These are phyloP conservation scores for Drosophila parvula DNA, from an alignment of 1,140 invertebrate genomes.

Conservation along the genomic window DNA sequence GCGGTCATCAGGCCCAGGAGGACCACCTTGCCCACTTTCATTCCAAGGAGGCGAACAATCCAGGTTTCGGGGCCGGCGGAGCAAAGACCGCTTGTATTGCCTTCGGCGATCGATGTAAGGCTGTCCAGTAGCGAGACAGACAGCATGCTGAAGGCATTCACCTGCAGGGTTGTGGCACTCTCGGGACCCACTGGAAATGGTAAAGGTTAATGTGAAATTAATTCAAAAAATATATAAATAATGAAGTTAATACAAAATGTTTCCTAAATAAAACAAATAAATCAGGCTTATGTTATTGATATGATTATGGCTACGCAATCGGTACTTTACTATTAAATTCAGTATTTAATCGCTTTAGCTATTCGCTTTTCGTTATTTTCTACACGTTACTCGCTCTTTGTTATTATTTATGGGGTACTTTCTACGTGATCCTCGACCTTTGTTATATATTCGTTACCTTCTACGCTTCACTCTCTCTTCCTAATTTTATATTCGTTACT, in stretches of 20 bases:
- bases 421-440: no score
- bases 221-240: not conserved
- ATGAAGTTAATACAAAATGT: no score
- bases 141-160: conserved; percentile 63
- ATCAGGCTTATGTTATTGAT: no score
- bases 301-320: no score
- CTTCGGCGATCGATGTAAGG: conserved; percentile 48
- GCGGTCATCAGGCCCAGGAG: conserved; percentile 61
- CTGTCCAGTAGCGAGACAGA: conserved; percentile 59
- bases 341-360: no score
- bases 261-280: not conserved
- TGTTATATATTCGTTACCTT: no score
- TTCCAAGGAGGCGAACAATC: conserved; percentile 63
- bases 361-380: no score
- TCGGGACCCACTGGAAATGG: conserved; percentile 59
- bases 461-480: no score
- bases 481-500: no score
- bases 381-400: no score
- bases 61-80: conserved; percentile 55
- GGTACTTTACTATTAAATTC: no score
- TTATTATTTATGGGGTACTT: no score
- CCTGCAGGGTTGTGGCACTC: conserved; percentile 35
- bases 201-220: not conserved
- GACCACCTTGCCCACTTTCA: conserved; percentile 61
- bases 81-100: conserved; percentile 54